Evolutionary conservation across 2,888 invertebrate species (phyloP), one percentile per base, ranked within the genome.

Genomic region (Aquatica leii): DNA sequence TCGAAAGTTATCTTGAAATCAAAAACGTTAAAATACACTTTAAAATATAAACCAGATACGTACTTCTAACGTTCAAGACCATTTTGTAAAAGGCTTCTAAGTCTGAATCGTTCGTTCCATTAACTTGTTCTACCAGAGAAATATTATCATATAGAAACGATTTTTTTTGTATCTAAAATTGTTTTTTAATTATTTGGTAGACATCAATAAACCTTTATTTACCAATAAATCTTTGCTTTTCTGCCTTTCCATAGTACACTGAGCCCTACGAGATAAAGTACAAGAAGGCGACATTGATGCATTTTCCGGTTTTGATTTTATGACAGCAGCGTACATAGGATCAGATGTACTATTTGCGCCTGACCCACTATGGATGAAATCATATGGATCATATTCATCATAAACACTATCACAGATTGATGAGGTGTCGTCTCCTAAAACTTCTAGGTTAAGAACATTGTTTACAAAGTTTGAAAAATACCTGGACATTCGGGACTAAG

Each of bases 51-150:
- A 40, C 40, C 12, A 20, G 21, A 14, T 21, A 85, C 87, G 84
- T 81, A 91, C 91, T 88, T 86, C 94, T 85, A 31, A 94, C 85
- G 69, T 89, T 87, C 68, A 90, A 88, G 1, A 95, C 90, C 91
- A 94, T 93, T 74, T 88, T 86, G 77, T 93, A 89, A 81, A 95
- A 95, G 21, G 92, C 92, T 73, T 88, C 86, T 57, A 95, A 85
- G 78, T 95, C 94, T 40, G 88, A 87, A 79, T 94, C 93, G 31
- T 73, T 76, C n/a, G 72, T 69, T 31, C 75, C 63, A 15, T 59
- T 68, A 69, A 87, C 88, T 62, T 87, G 84, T 66, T 87, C 87
- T 8, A 88, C 86, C 41, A 84, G 80, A 24, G 79, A 80, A 70
- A 93, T 88, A 77, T 90, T 88, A 78, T 93, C 92, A 74, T 90